These are phyloP conservation scores for Drosophila sturtevanti DNA, from an alignment of 1,140 invertebrate species.

Conservation along the genomic window DNA sequence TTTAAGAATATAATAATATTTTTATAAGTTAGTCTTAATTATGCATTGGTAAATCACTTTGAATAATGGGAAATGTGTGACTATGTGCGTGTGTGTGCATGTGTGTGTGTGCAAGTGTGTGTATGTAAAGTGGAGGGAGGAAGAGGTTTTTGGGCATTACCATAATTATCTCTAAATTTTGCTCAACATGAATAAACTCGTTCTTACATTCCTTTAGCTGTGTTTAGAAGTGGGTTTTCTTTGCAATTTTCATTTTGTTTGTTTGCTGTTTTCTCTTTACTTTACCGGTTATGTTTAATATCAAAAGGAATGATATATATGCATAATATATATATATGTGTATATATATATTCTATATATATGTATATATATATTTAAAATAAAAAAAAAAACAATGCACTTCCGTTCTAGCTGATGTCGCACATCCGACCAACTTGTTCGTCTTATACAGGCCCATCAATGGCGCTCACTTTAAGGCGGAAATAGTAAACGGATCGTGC, in stretches of 20 bases:
- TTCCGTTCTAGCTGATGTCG: constrained; percentile 51
- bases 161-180: constrained; percentile 47
- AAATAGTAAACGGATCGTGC: constrained; percentile 93
- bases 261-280: constrained; percentile 49
- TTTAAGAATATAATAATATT: constrained; percentile 47
- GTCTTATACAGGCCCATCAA: constrained; percentile 91
- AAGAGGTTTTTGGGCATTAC: constrained; percentile 28
- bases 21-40: constrained; percentile 59
- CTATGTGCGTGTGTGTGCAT: not conserved
- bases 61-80: constrained; percentile 20
- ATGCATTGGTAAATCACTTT: constrained; percentile 64
- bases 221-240: constrained; percentile 30
- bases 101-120: not conserved
- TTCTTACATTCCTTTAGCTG: constrained; percentile 30
- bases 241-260: constrained; percentile 43
- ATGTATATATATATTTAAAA: constrained; percentile 58
- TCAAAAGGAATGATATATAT: constrained; percentile 82
- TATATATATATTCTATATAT: constrained; percentile 63
- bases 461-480: constrained; percentile 94
- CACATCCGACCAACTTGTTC: constrained; percentile 6
- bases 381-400: constrained; percentile 80
- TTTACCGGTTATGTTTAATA: constrained; percentile 69
- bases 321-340: constrained; percentile 40
- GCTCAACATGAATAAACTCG: constrained; percentile 24
- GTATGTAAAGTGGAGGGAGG: no score